Conservation (phyloP, 2,797 vertebrate species). For the Clarias laeviceps region DNA sequence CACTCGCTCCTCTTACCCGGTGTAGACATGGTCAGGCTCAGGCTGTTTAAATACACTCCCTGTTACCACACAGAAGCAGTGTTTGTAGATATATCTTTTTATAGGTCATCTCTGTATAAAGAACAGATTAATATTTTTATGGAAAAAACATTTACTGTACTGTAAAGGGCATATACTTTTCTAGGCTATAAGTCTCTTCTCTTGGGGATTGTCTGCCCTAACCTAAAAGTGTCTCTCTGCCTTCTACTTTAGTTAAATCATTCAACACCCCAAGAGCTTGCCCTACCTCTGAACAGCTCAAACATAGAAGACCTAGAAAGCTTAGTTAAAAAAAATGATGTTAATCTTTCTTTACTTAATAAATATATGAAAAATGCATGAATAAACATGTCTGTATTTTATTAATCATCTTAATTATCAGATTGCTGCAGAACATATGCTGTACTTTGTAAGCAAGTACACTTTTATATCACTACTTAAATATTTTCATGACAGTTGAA, state of each 20-base stretch:
- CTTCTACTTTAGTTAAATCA: constrained; percentile 29
- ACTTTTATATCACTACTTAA: not conserved
- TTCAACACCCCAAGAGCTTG: constrained; percentile 8
- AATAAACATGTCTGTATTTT: not conserved
- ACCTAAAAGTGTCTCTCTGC: constrained; percentile 39
- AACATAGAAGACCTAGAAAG: constrained; percentile 53
- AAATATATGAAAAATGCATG: not conserved
- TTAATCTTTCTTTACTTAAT: not conserved
- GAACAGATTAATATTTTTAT: not conserved
- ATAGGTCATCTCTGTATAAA: not conserved
- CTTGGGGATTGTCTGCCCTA: not conserved
- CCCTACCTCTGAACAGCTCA: constrained; percentile 53
- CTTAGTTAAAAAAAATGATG: not conserved
- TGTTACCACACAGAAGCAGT: constrained; percentile 14
- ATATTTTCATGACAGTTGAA: not conserved
- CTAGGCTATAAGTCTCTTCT: not conserved
- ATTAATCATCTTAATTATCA: not conserved
- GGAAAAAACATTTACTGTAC: not conserved
- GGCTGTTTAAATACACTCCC: constrained; percentile 47
- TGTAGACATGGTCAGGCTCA: constrained; percentile 70
- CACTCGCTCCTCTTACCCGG: constrained; percentile 73
- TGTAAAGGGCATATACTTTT: constrained; percentile 22
- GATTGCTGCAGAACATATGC: not conserved
- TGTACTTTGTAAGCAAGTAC: not conserved
- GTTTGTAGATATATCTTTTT: not conserved